Evolutionary conservation across 2,113 vertebrate genomes (phyloP).

Genomic region (Nannospalax galili): DNA sequence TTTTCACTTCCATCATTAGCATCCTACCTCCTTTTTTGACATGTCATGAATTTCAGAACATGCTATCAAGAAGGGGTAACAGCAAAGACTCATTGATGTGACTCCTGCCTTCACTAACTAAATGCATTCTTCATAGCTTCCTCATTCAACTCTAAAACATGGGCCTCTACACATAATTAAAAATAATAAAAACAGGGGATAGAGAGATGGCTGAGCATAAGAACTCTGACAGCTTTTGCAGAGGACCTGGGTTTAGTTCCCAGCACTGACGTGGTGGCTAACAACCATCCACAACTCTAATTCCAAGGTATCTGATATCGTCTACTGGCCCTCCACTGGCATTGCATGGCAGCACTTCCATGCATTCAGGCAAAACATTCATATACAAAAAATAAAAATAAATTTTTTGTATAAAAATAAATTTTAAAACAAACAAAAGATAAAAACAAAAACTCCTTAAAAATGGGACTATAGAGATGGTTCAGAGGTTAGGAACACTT

Average conservation of each 20-base stretch:
- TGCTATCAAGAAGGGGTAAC: neutral
- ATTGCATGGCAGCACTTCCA: too few relatives aligned
- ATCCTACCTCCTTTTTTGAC: neutral
- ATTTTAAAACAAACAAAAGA: too few relatives aligned
- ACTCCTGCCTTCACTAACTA: neutral
- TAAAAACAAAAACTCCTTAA: neutral
- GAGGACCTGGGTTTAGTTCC: too few relatives aligned
- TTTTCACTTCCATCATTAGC: neutral
- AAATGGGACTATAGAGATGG: neutral
- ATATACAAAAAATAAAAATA: neutral
- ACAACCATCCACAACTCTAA: too few relatives aligned
- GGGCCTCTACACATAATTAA: neutral
- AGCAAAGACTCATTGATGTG: slow-evolving; percentile 6
- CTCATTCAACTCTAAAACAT: slow-evolving; percentile 18
- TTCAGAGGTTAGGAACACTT: neutral
- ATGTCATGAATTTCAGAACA: neutral
- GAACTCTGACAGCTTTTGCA: too few relatives aligned
- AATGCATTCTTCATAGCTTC: neutral
- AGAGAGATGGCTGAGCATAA: too few relatives aligned
- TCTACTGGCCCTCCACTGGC: too few relatives aligned
- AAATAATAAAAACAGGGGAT: too few relatives aligned
- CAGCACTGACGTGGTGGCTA: too few relatives aligned
- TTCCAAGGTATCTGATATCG: too few relatives aligned
- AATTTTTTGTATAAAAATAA: too few relatives aligned
- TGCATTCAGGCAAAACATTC: too few relatives aligned